Evolutionary conservation across 2,888 invertebrate genomes (phyloP), one percentile per base, ranked within the genome.

Genomic region (Rhagium mordax): DNA sequence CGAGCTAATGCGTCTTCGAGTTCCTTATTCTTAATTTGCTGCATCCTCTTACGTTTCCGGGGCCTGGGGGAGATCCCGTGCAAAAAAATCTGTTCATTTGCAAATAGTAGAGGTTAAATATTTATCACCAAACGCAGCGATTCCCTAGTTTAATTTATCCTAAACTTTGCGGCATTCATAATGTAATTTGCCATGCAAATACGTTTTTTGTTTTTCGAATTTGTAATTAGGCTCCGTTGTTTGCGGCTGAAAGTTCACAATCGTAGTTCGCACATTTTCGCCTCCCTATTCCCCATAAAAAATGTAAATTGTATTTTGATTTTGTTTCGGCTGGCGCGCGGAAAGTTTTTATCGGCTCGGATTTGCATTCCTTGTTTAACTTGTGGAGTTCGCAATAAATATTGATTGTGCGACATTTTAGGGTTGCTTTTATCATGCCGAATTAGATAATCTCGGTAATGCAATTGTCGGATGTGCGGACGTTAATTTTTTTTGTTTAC

Each of bases 261-360:
- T 20, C 61, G 70, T 15, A 27, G 55, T 71, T 64, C 48, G 27
- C 71, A 16, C 64, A 64, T 64, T 71, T 59, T 59, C 59, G 64
- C 57, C 29, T 13, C 27, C 70, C 15, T 41, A 47, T 53, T 29
- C 41, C 13, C 21, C 18, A 21, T 21, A 74, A 72, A 76, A 74
- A 72, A 77, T 75, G 72, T 55, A 75, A 77, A 77, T 77, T 69
- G 68, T 55, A 24, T 77, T 75, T 74, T 77, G 74, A 77, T 75
- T 77, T 68, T 67, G 70, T 75, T 74, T 59, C 48, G 70, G 71
- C 53, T 27, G 57, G 51, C 33, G 67, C 66, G 18, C 47, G 33
- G 53, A 71, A 77, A 77, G 64, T 77, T 77, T 75, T 77, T 77
- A 75, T 77, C 73, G 55, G 71, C 18, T 68, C 59, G 60, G 74